Percentiles rank a stretch among this genome's conserved stretches.
Conservation (phyloP, 1,140 invertebrate genomes). For the Neoseiulus cucumeris region DNA sequence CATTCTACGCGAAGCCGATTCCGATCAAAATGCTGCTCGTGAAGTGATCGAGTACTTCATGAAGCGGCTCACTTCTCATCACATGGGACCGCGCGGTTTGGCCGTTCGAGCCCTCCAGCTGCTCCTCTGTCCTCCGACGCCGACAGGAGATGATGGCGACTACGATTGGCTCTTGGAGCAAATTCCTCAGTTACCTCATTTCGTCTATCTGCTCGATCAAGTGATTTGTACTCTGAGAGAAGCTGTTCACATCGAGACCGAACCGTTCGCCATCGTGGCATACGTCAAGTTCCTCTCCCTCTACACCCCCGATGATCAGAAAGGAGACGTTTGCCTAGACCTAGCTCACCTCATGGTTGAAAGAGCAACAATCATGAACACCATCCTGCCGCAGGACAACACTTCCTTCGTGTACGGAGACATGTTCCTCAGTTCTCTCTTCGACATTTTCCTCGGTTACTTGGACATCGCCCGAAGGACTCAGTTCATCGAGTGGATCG, state of each 20-base stretch:
- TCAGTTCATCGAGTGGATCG: background rate
- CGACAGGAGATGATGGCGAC: constrained; percentile 14
- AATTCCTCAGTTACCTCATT: constrained; percentile 35
- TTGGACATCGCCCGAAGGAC: constrained; percentile 39
- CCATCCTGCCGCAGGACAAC: constrained; percentile 44
- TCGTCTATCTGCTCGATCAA: constrained; percentile 29
- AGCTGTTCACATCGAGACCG: constrained; percentile 75
- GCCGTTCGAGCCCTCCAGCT: constrained; percentile 47
- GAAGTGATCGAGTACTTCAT: constrained; percentile 85
- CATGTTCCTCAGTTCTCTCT: constrained; percentile 44
- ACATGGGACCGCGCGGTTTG: constrained; percentile 47
- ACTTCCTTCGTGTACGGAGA: constrained; percentile 14
- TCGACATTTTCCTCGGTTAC: constrained; percentile 54
- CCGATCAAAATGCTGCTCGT: constrained; percentile 37
- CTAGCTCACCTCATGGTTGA: constrained; percentile 79
- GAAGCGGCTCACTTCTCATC: constrained; percentile 56
- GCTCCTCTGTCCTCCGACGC: constrained; percentile 32
- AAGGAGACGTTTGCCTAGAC: constrained; percentile 40
- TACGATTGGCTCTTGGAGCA: constrained; percentile 53
- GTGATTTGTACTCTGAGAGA: constrained; percentile 25
- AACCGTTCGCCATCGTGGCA: constrained; percentile 57
- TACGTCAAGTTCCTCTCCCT: constrained; percentile 65
- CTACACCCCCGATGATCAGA: constrained; percentile 42
- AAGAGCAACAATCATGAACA: constrained; percentile 61
- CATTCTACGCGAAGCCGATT: constrained; percentile 26